Evolutionary conservation across 2,113 vertebrate species (phyloP).

Genomic region (Tretioscincus oriximinensis): DNA sequence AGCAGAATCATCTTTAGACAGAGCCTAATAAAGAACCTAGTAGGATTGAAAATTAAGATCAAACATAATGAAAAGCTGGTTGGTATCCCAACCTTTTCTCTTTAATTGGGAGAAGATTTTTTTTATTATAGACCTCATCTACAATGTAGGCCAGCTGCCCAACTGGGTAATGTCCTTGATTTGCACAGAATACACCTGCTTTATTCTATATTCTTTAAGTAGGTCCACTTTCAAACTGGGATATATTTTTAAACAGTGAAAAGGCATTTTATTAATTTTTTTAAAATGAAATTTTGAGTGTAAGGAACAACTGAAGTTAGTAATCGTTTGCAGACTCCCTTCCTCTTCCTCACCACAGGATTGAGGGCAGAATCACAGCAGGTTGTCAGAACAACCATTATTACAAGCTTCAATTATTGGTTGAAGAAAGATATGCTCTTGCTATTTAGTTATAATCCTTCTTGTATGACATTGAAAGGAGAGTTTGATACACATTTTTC

Average conservation of each 20-base stretch:
- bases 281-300: constrained; percentile 68
- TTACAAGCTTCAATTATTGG: constrained; percentile 73
- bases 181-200: constrained; percentile 66
- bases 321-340: constrained; percentile 63
- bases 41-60: constrained; percentile 71
- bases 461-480: constrained; percentile 50
- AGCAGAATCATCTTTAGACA: constrained; percentile 32
- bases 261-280: constrained; percentile 74
- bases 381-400: constrained; percentile 64
- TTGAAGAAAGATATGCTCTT: constrained; percentile 66
- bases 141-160: constrained; percentile 77
- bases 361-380: constrained; percentile 66
- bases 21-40: constrained; percentile 62
- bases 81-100: constrained; percentile 72
- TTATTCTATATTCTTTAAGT: constrained; percentile 67
- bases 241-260: constrained; percentile 70
- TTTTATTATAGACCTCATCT: constrained; percentile 71
- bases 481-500: constrained; percentile 54
- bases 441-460: constrained; percentile 64
- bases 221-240: constrained; percentile 55
- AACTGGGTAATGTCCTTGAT: constrained; percentile 76
- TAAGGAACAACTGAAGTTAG: constrained; percentile 63
- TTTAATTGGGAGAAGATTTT: constrained; percentile 77
- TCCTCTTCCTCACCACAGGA: constrained; percentile 61
- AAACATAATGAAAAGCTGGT: constrained; percentile 70